These are phyloP conservation scores for Paedocypris sp. DNA, from an alignment of 2,113 vertebrate genomes.

Conservation along the genomic window DNA sequence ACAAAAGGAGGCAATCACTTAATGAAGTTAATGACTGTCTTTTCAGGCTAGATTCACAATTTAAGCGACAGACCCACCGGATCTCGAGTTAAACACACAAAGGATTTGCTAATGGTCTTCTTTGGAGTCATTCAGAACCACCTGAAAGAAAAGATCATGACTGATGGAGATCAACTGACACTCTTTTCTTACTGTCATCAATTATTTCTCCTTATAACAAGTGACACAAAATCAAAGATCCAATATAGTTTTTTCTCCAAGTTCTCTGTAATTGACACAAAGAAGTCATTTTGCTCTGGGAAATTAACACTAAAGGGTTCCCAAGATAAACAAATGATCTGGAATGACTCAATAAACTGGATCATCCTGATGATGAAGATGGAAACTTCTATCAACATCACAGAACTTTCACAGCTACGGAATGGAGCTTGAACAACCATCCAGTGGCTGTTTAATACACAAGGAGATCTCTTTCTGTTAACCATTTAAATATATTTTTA, in stretches of 20 bases:
- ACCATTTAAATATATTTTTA: too few species aligned
- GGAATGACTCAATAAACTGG: constrained; percentile 54
- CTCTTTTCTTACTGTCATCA: constrained; percentile 1
- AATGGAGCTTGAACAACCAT: too few species aligned
- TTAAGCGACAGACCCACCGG: background rate
- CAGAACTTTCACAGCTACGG: background rate
- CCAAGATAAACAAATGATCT: constrained; percentile 28
- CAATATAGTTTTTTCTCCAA: constrained; percentile 26
- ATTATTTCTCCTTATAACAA: constrained; percentile 22
- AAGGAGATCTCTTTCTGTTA: too few species aligned
- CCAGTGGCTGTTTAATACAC: too few species aligned
- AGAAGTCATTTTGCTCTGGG: constrained; percentile 44
- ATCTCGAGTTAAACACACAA: background rate
- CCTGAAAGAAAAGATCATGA: constrained; percentile 32
- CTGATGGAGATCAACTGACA: background rate
- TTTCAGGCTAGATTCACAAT: background rate
- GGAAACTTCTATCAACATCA: background rate
- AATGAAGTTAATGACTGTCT: background rate
- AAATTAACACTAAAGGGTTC: constrained; percentile 37
- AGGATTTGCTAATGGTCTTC: background rate
- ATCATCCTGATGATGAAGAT: constrained; percentile 6
- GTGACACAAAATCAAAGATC: constrained; percentile 41
- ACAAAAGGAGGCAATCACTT: background rate
- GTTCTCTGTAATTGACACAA: constrained; percentile 40
- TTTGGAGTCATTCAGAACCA: constrained; percentile 29